These are phyloP conservation scores for Leptodactylus fuscus DNA, from an alignment of 2,113 vertebrate species.

Conservation along the genomic window DNA sequence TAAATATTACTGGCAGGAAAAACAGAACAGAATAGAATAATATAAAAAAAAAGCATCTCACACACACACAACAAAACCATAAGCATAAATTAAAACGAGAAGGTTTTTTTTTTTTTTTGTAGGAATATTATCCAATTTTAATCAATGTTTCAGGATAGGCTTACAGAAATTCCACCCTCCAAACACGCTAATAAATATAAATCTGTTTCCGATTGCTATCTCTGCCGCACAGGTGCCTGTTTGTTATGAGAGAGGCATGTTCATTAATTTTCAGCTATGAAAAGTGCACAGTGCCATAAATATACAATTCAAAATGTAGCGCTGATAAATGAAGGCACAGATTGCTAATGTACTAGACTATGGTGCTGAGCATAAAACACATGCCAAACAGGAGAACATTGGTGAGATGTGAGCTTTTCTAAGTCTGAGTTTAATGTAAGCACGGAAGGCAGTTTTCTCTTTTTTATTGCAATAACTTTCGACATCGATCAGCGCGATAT, in stretches of 20 bases:
- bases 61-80: slow-evolving; percentile 63
- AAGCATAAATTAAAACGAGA: slow-evolving; percentile 68
- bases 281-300: slow-evolving; percentile 99
- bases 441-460: slow-evolving; percentile 70
- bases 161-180: slow-evolving; percentile 87
- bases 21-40: background rate
- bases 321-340: slow-evolving; percentile 99
- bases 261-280: slow-evolving; percentile 99
- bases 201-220: slow-evolving; percentile 99
- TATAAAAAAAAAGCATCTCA: background rate
- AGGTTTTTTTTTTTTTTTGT: slow-evolving; percentile 66
- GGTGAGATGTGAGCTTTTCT: slow-evolving; percentile 84
- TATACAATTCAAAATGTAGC: slow-evolving; percentile 94
- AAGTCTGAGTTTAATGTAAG: slow-evolving; percentile 74
- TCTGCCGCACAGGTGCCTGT: slow-evolving; percentile 99
- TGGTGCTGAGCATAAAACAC: slow-evolving; percentile 86
- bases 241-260: slow-evolving; percentile 99
- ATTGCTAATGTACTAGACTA: slow-evolving; percentile 98
- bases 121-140: slow-evolving; percentile 66
- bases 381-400: slow-evolving; percentile 84
- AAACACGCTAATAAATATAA: slow-evolving; percentile 99
- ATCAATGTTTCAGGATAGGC: slow-evolving; percentile 67
- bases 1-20: slow-evolving; percentile 66
- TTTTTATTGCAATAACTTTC: slow-evolving; percentile 69
- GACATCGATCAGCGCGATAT: slow-evolving; percentile 72